Conservation (phyloP, 2,888 invertebrate genomes). For the Pachymerium ferrugineum region DNA sequence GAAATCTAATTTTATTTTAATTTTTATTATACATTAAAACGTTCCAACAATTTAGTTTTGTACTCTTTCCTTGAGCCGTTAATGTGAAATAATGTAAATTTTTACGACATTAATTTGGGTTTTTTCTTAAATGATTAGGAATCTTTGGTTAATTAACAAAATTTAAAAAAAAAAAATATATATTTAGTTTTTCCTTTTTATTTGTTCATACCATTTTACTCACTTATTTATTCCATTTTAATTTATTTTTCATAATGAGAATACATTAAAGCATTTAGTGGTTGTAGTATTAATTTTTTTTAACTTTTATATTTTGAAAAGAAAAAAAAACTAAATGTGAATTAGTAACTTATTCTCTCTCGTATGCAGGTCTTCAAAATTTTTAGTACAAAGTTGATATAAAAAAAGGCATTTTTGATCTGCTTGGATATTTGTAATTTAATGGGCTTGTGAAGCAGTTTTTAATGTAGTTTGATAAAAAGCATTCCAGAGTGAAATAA, state of each 20-base stretch:
- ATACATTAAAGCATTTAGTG: background rate
- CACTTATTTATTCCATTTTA: slow-evolving; percentile 3
- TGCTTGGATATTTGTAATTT: slow-evolving; percentile 16
- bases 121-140: background rate
- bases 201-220: background rate
- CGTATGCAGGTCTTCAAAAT: background rate
- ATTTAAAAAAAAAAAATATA: background rate
- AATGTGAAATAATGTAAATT: background rate
- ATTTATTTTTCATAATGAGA: background rate
- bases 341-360: background rate
- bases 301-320: background rate
- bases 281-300: background rate
- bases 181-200: background rate
- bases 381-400: slow-evolving; percentile 16
- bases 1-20: background rate
- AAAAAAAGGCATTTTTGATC: slow-evolving; percentile 5
- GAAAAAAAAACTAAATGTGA: background rate
- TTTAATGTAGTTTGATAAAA: slow-evolving; percentile 17
- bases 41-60: no score
- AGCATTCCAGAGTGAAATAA: slow-evolving; percentile 33
- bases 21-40: slow-evolving; percentile 3
- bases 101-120: background rate
- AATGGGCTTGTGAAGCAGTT: slow-evolving; percentile 23
- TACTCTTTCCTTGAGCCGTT: no score
- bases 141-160: background rate